Evolutionary conservation across 2,888 invertebrate species (phyloP).

Genomic region (Aleiodes leptofemur): DNA sequence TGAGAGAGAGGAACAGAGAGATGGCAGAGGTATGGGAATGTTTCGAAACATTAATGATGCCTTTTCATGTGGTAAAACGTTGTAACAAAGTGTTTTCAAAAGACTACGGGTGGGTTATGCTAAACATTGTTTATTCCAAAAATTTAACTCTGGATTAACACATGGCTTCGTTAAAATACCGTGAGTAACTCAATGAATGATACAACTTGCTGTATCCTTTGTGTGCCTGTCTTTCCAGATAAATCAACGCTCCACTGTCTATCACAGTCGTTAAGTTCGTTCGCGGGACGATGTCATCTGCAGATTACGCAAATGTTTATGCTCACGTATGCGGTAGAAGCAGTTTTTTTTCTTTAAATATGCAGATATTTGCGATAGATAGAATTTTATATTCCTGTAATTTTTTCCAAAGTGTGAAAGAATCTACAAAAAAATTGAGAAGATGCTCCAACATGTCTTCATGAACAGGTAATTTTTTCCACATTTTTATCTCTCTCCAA

Average conservation of each 20-base stretch:
- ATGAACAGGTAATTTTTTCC: too few relatives aligned
- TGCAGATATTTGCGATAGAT: too few relatives aligned
- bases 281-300: too few relatives aligned
- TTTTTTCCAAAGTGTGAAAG: too few relatives aligned
- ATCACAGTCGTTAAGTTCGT: conserved; percentile 39
- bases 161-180: conserved; percentile 60
- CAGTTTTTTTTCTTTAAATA: too few relatives aligned
- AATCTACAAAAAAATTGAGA: too few relatives aligned
- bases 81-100: conserved; percentile 5
- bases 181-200: conserved; percentile 56
- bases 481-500: conserved; percentile 5
- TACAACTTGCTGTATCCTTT: conserved; percentile 54
- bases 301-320: too few relatives aligned
- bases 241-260: conserved; percentile 58
- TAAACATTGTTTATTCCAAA: conserved; percentile 38
- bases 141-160: conserved; percentile 64
- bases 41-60: conserved; percentile 19
- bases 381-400: too few relatives aligned
- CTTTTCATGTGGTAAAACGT: conserved; percentile 8
- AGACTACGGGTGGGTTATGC: conserved; percentile 13
- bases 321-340: too few relatives aligned
- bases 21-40: too few relatives aligned
- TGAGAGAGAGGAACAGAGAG: conserved; percentile 48
- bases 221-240: conserved; percentile 52
- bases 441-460: too few relatives aligned